These are phyloP conservation scores for Phyllostomus discolor DNA, from an alignment of 2,113 vertebrate genomes.

Conservation along the genomic window DNA sequence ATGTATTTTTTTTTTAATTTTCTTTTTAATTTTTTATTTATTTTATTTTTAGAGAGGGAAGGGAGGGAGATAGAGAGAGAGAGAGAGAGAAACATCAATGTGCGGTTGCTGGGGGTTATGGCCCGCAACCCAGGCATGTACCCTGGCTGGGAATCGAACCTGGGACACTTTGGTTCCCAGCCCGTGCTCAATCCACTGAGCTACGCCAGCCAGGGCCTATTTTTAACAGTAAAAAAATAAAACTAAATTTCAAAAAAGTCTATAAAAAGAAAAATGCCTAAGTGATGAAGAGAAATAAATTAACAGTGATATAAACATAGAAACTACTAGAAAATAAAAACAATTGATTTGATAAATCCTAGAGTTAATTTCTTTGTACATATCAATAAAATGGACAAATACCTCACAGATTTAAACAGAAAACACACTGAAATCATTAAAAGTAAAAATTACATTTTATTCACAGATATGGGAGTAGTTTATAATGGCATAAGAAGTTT, in stretches of 20 bases:
- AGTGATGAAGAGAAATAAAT: not conserved
- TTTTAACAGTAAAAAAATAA: not conserved
- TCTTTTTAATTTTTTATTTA: too few species aligned
- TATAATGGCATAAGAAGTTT: not conserved
- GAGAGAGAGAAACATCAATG: too few species aligned
- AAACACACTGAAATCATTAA: not conserved
- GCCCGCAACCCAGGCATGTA: too few species aligned
- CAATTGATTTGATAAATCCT: not conserved
- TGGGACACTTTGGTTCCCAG: too few species aligned
- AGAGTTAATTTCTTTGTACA: not conserved
- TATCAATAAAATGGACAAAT: not conserved
- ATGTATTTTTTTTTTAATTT: not conserved
- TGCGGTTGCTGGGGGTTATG: too few species aligned
- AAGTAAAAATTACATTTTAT: not conserved
- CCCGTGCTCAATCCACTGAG: too few species aligned
- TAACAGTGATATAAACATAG: not conserved
- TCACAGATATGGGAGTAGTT: not conserved
- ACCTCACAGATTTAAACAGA: not conserved
- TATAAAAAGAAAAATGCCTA: not conserved
- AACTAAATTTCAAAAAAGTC: not conserved
- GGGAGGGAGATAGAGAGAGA: too few species aligned
- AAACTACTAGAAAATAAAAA: not conserved
- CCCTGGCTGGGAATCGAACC: too few species aligned
- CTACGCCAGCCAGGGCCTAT: too few species aligned
- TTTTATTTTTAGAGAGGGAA: too few species aligned